phyloP scores from a whole-genome alignment of 1,140 invertebrate species.

The Scaptomyza graminum region DNA sequence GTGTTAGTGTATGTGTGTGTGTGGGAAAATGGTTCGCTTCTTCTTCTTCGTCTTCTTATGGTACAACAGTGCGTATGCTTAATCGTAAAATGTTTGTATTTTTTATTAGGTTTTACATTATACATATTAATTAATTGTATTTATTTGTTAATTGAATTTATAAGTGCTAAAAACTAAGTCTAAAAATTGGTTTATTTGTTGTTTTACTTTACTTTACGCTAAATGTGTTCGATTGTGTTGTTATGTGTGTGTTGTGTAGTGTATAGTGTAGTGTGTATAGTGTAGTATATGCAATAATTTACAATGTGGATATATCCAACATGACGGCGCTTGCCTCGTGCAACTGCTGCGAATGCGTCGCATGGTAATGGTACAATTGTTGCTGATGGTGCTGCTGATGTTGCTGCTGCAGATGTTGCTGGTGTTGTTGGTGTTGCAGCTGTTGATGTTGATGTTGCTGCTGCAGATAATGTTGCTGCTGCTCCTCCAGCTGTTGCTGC shows the following conservation, averaged over 20 bases:
- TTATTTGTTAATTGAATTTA: slow-evolving; percentile 38
- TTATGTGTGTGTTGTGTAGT: slow-evolving; percentile 7
- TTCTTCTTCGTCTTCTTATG: slow-evolving; percentile 24
- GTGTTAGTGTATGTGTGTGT: slow-evolving; percentile 18
- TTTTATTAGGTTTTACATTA: slow-evolving; percentile 36
- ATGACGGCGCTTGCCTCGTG: slow-evolving; percentile 60
- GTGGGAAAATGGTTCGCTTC: slow-evolving; percentile 23
- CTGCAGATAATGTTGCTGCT: slow-evolving; percentile 58
- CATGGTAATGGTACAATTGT: slow-evolving; percentile 63
- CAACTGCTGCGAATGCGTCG: slow-evolving; percentile 55
- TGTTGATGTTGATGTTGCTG: slow-evolving; percentile 48
- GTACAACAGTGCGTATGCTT: slow-evolving; percentile 80
- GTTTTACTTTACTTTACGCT: slow-evolving; percentile 24
- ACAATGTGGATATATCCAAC: slow-evolving; percentile 83
- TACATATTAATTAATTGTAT: slow-evolving; percentile 45
- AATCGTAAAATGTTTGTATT: slow-evolving; percentile 56
- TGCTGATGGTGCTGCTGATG: slow-evolving; percentile 44
- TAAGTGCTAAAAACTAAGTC: slow-evolving; percentile 66
- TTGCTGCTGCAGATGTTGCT: slow-evolving; percentile 43
- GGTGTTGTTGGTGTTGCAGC: slow-evolving; percentile 52
- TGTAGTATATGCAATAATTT: slow-evolving; percentile 78
- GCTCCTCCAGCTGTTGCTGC: slow-evolving; percentile 61
- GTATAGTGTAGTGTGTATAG: slow-evolving; percentile 10
- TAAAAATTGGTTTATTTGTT: slow-evolving; percentile 57
- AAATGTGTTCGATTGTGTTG: slow-evolving; percentile 15